These are phyloP conservation scores for Urocynchramus pylzowi DNA, from an alignment of 2,113 vertebrate genomes.

Conservation along the genomic window DNA sequence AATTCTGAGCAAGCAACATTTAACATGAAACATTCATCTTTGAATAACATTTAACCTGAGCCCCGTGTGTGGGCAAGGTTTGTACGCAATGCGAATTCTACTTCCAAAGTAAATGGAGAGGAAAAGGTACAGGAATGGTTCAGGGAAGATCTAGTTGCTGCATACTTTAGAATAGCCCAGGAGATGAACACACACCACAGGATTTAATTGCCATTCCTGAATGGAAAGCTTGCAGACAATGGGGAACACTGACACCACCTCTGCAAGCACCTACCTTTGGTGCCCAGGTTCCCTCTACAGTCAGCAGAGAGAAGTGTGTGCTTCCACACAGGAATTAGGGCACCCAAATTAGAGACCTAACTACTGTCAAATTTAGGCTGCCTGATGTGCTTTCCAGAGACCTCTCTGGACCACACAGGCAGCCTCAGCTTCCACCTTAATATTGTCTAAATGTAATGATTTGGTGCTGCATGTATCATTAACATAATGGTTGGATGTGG, in stretches of 20 bases:
- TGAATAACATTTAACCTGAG: no score
- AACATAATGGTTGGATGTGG: neutral
- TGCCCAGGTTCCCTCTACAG: constrained; percentile 34
- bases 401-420: neutral
- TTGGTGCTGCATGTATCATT: neutral
- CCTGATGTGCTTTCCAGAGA: neutral
- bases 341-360: neutral
- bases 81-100: neutral
- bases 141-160: neutral
- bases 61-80: fast-evolving
- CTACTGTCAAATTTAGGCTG: neutral
- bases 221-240: neutral
- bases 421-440: neutral
- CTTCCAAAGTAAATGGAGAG: neutral
- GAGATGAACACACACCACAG: fast-evolving
- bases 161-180: neutral
- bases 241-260: neutral
- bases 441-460: neutral
- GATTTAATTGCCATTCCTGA: neutral
- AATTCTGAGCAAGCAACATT: no score
- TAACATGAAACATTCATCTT: no score
- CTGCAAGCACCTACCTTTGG: neutral
- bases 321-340: neutral
- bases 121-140: neutral
- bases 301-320: neutral